Base-by-base conservation (phyloP, 2,113 vertebrate species). In the Seriola quinqueradiata region DNA sequence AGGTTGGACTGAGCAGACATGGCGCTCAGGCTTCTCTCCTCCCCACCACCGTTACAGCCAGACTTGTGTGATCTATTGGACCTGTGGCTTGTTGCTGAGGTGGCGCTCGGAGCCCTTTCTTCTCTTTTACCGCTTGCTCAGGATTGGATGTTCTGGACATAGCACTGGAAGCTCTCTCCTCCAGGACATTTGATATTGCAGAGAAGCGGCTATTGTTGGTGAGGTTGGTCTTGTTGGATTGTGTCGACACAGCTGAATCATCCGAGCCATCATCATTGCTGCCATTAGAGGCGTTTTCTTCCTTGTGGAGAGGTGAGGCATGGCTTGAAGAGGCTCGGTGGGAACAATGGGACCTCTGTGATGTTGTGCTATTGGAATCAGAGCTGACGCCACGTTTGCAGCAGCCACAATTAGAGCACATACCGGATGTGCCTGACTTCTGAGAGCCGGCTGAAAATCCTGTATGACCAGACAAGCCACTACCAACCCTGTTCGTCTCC, bases 341-440 rank as follows among this genome's bases (percentile, higher is more conserved):
- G 21, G 82, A 84, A 13, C 8, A 40, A 36, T 59, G 46, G 23
- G 89, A 87, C 19, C 13, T 87, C n/a, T 64, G 67, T 50, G 90
- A 92, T n/a, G 76, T 61, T 83, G 76, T 78, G 1, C 86, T 82
- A 8, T 19, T 48, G 8, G 80, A 72, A 19, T 3, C 40, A 40
- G 84, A 75, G 38, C 25, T 58, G 38, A 34, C 5, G 9, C 6
- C 55, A 48, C 5, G 42, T 85, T 93, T 89, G 84, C 84, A 91
- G 14, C 91, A 92, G 1, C 92, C 86, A 75, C 94, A 95, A 5
- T 92, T 67, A 3, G 74, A 32, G 79, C 93, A 95, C 21, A 86
- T n/a, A 44, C 83, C 88, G 17, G 90, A 84, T 34, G 75, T 8
- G 0, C 21, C 32, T 54, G 90, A 93, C 16, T 52, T 89, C n/a